phyloP scores from a whole-genome alignment of 2,888 invertebrate species.

The Nebria brevicollis region DNA sequence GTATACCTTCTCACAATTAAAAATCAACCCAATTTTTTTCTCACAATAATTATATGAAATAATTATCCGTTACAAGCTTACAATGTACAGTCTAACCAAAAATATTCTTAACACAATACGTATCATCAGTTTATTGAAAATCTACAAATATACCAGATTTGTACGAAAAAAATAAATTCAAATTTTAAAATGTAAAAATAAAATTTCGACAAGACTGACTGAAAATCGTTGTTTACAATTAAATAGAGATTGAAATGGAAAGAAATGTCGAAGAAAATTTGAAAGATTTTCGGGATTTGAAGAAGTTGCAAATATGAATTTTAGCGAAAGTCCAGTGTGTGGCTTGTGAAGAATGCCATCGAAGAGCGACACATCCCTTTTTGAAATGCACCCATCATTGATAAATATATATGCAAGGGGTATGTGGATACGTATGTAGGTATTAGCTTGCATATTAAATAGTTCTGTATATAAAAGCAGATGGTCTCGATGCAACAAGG shows the following conservation, averaged over 20 bases:
- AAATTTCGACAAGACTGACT: too few relatives aligned
- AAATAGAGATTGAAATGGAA: too few relatives aligned
- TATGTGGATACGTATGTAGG: not conserved
- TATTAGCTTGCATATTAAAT: not conserved
- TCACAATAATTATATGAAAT: slow-evolving; percentile 1
- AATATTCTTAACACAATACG: too few relatives aligned
- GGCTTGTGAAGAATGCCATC: not conserved
- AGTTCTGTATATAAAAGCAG: not conserved
- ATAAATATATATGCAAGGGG: not conserved
- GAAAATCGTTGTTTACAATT: too few relatives aligned
- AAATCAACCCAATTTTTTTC: slow-evolving; percentile 1
- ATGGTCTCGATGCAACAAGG: not conserved
- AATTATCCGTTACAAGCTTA: not conserved
- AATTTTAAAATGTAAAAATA: too few relatives aligned
- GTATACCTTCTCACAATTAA: not conserved
- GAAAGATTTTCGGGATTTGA: too few relatives aligned
- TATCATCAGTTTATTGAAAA: too few relatives aligned
- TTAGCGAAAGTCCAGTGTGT: not conserved
- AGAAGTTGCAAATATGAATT: too few relatives aligned
- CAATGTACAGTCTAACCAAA: not conserved
- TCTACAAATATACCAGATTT: too few relatives aligned
- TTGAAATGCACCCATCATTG: not conserved
- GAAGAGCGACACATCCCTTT: not conserved
- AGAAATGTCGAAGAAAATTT: too few relatives aligned
- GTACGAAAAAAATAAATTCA: too few relatives aligned